A percentile compares a stretch with the other conserved stretches of the same genome.
Evolutionary conservation across 1,140 invertebrate genomes (phyloP).

Genomic region (Dufourea novaeangliae): DNA sequence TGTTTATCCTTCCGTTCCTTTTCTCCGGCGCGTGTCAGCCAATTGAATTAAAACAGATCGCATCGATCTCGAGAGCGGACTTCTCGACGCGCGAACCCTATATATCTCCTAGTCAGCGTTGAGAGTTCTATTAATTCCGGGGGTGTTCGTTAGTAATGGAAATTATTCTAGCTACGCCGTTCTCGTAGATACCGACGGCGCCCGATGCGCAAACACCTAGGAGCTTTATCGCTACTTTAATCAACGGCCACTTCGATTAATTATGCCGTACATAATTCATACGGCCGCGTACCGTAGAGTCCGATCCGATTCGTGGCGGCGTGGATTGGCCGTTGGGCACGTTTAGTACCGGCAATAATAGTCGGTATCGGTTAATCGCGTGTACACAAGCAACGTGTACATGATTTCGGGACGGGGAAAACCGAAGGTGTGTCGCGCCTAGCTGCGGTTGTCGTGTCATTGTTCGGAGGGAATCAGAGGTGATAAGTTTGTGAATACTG

Average conservation of each 20-base stretch:
- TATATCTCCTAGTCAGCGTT: constrained; percentile 33
- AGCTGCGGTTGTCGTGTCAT: neutral
- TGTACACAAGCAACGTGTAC: constrained; percentile 37
- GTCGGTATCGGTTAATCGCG: constrained; percentile 30
- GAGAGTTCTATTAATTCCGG: constrained; percentile 65
- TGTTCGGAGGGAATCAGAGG: neutral
- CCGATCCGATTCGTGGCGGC: constrained; percentile 42
- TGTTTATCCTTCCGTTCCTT: constrained; percentile 19
- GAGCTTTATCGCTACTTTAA: constrained; percentile 63
- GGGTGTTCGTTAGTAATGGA: constrained; percentile 64
- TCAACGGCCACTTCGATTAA: constrained; percentile 66
- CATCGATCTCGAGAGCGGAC: constrained; percentile 53
- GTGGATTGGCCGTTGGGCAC: constrained; percentile 41
- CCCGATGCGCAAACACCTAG: constrained; percentile 57
- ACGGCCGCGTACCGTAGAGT: constrained; percentile 8
- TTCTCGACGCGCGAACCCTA: constrained; percentile 14
- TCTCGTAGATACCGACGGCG: constrained; percentile 6
- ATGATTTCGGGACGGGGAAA: neutral
- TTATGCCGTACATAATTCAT: constrained; percentile 68
- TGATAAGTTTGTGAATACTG: neutral
- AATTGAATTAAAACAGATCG: constrained; percentile 66
- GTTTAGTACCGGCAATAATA: constrained; percentile 50
- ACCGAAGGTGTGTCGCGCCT: neutral
- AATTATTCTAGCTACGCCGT: constrained; percentile 58
- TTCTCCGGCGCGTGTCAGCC: constrained; percentile 30